These are phyloP conservation scores for Bufotes viridis DNA, from an alignment of 2,797 vertebrate species.

Conservation along the genomic window DNA sequence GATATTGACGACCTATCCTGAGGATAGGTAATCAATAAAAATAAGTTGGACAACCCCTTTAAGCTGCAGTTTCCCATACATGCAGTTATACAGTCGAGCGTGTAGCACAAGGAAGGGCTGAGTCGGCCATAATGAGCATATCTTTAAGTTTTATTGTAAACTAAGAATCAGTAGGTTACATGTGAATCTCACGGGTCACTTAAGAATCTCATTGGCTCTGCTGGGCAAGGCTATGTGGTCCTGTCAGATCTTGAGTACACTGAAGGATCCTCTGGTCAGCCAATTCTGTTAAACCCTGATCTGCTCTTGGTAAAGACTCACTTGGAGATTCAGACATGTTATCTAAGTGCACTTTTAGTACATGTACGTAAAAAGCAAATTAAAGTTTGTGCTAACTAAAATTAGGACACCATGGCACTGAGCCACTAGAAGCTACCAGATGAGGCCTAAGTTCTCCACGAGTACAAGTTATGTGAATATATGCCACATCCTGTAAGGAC, in stretches of 20 bases:
- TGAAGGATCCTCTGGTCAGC: background rate
- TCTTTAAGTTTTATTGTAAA: too few species aligned
- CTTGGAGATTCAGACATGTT: background rate
- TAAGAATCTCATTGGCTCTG: background rate
- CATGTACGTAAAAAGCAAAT: background rate
- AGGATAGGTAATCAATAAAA: too few species aligned
- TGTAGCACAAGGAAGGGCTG: too few species aligned
- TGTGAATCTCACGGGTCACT: background rate
- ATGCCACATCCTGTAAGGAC: background rate
- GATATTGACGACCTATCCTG: too few species aligned
- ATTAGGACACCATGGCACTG: slow-evolving; percentile 11
- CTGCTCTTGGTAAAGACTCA: background rate
- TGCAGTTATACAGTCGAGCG: background rate
- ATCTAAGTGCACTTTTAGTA: background rate
- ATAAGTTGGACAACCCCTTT: too few species aligned
- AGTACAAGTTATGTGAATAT: slow-evolving; percentile 1
- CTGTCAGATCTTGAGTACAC: background rate
- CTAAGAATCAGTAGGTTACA: background rate
- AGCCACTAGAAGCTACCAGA: slow-evolving; percentile 30
- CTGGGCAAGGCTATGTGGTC: background rate
- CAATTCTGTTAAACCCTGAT: background rate
- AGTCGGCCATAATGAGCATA: too few species aligned
- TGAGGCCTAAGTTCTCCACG: background rate
- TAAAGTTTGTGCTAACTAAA: background rate
- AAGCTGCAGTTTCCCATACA: background rate